Evolutionary conservation across 2,113 vertebrate species (phyloP), one percentile per base, ranked within the genome.

Genomic region (Heterochromis multidens): DNA sequence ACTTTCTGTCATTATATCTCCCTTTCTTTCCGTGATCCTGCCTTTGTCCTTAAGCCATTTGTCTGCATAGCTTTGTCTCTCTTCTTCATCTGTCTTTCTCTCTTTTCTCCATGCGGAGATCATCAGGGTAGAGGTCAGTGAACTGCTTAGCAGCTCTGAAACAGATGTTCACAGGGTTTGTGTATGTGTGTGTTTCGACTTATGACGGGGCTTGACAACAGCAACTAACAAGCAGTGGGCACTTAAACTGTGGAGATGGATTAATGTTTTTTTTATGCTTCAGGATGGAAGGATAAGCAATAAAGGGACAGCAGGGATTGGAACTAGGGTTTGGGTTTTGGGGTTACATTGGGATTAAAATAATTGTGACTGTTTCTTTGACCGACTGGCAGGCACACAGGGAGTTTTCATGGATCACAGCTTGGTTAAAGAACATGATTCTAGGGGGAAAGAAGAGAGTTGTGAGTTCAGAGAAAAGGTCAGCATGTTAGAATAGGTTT

Each of bases 91-190:
- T 29, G n/a, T 23, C 72, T 74, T 77, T 25, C 35, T 81, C 67
- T 43, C 35, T 21, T 46, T 52, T 19, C 56, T 60, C 76, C 31
- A n/a, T 52, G 23, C 6, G 25, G 82, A 49, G 58, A 79, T 92
- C 83, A 83, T 56, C 83, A 81, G 62, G 54, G 58, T 77, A 59
- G 77, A 91, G 88, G 89, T 88, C 57, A 19, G 27, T 77, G 87
- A 91, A 89, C 93, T 6, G 87, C 89, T 93, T 88, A 89, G 59
- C 70, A 17, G 35, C 70, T 72, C 62, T 77, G n/a, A 52, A 91
- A 82, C 95, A 95, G 94, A 93, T 95, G 95, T 93, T 93, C 56
- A 43, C 78, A 58, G 76, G 84, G 46, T 79, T 79, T 84, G 43
- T 52, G 81, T 70, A 25, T 40, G 72, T 35, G 80, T 77, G 60